These are phyloP conservation scores for Lapara coniferarum DNA, from an alignment of 2,888 invertebrate species.

Conservation along the genomic window DNA sequence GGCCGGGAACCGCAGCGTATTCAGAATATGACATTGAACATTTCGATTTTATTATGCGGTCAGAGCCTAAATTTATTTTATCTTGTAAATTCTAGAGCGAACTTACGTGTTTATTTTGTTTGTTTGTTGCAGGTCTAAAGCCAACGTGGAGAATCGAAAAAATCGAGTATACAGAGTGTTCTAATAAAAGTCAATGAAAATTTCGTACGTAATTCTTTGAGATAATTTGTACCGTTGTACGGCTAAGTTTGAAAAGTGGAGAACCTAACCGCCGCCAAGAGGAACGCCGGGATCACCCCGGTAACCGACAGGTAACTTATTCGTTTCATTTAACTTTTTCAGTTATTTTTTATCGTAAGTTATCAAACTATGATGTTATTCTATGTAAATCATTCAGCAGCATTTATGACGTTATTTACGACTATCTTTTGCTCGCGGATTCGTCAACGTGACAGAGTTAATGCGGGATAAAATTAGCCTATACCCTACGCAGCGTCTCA, in stretches of 20 bases:
- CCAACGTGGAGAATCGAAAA: constrained; percentile 38
- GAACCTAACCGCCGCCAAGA: constrained; percentile 61
- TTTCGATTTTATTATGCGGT: constrained; percentile 44
- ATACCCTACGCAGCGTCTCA: too few species aligned
- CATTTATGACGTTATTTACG: too few species aligned
- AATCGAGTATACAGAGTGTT: constrained; percentile 28
- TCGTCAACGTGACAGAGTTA: too few species aligned
- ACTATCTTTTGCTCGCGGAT: too few species aligned
- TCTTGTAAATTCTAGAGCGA: constrained; percentile 37
- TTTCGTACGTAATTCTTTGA: constrained; percentile 35
- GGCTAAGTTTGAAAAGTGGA: constrained; percentile 71
- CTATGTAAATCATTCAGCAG: too few species aligned
- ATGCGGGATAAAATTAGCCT: too few species aligned
- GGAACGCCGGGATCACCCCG: constrained; percentile 70
- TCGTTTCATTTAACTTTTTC: not conserved
- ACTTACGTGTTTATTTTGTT: constrained; percentile 29
- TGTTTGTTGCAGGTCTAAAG: constrained; percentile 71
- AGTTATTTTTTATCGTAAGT: not conserved
- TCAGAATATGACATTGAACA: constrained; percentile 43
- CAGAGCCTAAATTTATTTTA: constrained; percentile 35
- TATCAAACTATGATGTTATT: not conserved
- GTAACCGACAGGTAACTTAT: constrained; percentile 70
- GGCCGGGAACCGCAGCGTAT: constrained; percentile 57
- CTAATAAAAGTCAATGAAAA: constrained; percentile 28
- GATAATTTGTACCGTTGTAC: constrained; percentile 43